These are phyloP conservation scores for Turritopsis rubra DNA, from an alignment of 30 jellyfish, hydroid and myxozoan species.

Conservation along the genomic window DNA sequence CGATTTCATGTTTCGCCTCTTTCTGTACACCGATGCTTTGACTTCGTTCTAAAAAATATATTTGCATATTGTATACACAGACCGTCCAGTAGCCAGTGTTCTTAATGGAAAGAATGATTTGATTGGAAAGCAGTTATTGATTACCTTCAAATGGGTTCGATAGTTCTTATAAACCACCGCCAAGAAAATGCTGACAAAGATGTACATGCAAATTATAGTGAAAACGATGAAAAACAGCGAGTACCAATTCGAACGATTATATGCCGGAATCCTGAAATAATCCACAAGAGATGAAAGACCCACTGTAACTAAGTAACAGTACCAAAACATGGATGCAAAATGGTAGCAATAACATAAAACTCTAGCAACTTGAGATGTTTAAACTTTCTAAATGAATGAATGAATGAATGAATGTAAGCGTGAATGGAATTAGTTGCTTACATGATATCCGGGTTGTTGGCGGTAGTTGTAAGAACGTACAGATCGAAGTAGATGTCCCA, in stretches of 20 bases:
- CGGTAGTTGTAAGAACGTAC: slow-evolving; percentile 88
- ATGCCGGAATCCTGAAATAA: slow-evolving; percentile 89
- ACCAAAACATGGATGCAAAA: neutral
- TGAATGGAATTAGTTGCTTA: slow-evolving; percentile 23
- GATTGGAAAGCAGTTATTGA: too few species aligned
- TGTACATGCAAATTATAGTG: slow-evolving; percentile 86
- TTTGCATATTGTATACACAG: too few species aligned
- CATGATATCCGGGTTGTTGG: slow-evolving; percentile 93
- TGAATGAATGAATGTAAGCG: neutral
- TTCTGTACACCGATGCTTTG: slow-evolving; percentile 85
- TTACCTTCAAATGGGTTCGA: slow-evolving; percentile 91
- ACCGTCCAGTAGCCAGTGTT: too few species aligned
- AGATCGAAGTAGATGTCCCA: slow-evolving; percentile 71
- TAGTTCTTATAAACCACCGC: slow-evolving; percentile 97
- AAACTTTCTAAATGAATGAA: too few species aligned
- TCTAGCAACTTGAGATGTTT: too few species aligned
- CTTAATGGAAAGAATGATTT: too few species aligned
- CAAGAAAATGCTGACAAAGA: slow-evolving; percentile 89
- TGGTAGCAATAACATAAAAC: too few species aligned
- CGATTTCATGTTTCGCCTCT: slow-evolving; percentile 78
- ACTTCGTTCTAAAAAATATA: slow-evolving; percentile 76
- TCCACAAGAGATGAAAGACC: neutral
- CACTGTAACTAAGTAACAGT: neutral
- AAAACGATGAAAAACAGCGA: slow-evolving; percentile 64
- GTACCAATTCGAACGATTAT: slow-evolving; percentile 76